phyloP scores from a whole-genome alignment of 2,797 vertebrate species.

The Pipistrellus nathusii region DNA sequence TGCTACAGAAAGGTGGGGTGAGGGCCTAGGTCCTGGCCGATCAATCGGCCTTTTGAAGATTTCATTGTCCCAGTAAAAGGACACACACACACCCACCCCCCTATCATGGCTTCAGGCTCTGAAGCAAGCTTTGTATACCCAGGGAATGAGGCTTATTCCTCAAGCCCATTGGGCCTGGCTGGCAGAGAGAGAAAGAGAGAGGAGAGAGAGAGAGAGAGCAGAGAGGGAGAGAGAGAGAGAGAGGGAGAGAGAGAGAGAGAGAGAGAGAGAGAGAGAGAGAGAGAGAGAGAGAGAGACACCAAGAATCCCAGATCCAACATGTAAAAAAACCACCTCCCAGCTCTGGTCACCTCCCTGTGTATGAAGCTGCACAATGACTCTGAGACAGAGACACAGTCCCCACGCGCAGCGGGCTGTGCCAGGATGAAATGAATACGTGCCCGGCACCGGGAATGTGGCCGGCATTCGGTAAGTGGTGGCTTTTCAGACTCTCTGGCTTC shows the following conservation, averaged over 20 bases:
- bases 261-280: neutral
- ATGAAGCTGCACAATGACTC: neutral
- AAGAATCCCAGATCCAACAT: fast-evolving
- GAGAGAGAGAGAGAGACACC: neutral
- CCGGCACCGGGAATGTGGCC: neutral
- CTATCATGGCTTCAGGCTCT: fast-evolving
- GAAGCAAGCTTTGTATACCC: neutral
- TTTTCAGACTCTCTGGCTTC: neutral
- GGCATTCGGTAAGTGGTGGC: neutral
- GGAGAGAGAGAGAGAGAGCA: too few species aligned
- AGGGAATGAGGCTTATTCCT: neutral
- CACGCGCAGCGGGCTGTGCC: neutral
- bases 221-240: neutral
- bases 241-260: too few species aligned
- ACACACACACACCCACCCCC: too few species aligned
- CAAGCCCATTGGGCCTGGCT: fast-evolving
- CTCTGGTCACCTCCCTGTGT: neutral
- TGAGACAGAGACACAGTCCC: neutral
- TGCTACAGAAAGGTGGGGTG: neutral
- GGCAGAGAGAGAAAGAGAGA: too few species aligned
- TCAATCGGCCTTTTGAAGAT: too few species aligned
- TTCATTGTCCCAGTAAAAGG: neutral
- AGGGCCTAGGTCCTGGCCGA: neutral
- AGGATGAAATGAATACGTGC: fast-evolving
- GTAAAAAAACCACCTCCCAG: neutral